These are phyloP conservation scores for Onchidella celtica DNA, from an alignment of 2,888 invertebrate species.

Conservation along the genomic window DNA sequence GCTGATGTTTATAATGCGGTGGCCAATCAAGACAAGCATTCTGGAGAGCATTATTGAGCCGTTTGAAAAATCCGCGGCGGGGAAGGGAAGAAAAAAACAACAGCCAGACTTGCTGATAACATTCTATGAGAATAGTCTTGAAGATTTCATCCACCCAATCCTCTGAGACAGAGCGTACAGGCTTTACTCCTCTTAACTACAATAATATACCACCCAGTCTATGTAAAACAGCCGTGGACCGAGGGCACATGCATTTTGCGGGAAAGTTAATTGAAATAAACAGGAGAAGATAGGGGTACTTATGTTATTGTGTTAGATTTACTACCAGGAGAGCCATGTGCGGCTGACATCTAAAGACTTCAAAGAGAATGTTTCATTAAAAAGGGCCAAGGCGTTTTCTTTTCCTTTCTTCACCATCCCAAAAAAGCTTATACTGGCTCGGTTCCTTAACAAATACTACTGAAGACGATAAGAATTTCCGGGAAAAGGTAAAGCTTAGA, in stretches of 20 bases:
- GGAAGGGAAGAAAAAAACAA: not conserved
- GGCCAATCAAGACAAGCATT: not conserved
- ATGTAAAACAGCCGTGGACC: not conserved
- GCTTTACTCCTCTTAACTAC: not conserved
- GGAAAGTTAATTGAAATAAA: conserved; percentile 36
- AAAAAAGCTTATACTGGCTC: not conserved
- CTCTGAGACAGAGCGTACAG: not conserved
- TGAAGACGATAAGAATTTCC: not conserved
- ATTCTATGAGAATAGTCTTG: not conserved
- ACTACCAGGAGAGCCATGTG: conserved; percentile 35
- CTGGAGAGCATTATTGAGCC: not conserved
- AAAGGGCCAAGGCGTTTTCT: not conserved
- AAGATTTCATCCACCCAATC: not conserved
- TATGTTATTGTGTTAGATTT: conserved; percentile 44
- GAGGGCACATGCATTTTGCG: conserved; percentile 27
- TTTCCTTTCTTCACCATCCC: not conserved
- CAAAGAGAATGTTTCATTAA: conserved; percentile 24
- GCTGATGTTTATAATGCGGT: not conserved
- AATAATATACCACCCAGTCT: conserved; percentile 19
- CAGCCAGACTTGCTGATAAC: not conserved
- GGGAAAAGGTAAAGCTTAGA: not conserved
- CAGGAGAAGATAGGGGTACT: conserved; percentile 18
- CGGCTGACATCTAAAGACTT: conserved; percentile 3
- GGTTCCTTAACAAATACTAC: not conserved
- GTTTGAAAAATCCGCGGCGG: too few species aligned